phyloP scores from a whole-genome alignment of 2,888 invertebrate species.

The Platerodrilus igneus region DNA sequence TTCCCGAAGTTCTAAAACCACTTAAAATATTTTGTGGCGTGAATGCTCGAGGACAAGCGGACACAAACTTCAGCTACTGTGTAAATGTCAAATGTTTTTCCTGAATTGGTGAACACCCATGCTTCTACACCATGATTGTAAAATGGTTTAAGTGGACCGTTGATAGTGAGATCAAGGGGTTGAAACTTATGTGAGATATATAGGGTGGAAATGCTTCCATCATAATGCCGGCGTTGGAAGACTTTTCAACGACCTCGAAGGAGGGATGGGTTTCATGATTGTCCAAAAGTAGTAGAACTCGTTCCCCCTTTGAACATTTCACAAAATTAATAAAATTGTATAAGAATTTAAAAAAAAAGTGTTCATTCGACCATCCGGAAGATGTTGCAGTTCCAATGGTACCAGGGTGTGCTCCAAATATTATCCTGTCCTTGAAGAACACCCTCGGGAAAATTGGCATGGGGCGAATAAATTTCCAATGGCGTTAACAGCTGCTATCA shows the following conservation, averaged over 20 bases:
- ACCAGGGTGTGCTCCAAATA: constrained; percentile 4
- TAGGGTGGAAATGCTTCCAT: constrained; percentile 6
- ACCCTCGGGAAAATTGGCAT: constrained; percentile 8
- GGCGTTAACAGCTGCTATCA: constrained; percentile 37
- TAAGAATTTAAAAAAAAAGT: constrained; percentile 7
- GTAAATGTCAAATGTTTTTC: constrained; percentile 7
- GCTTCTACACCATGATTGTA: constrained; percentile 9
- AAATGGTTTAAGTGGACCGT: constrained; percentile 7
- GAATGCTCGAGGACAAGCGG: constrained; percentile 1
- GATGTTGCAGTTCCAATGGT: constrained; percentile 4
- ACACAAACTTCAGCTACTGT: constrained; percentile 2
- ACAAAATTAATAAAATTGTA: constrained; percentile 3
- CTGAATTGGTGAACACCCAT: constrained; percentile 6
- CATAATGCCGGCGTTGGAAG: constrained; percentile 3
- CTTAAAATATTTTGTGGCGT: constrained; percentile 1
- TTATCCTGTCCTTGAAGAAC: constrained; percentile 5
- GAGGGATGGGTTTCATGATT: constrained; percentile 8
- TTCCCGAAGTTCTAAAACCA: background rate
- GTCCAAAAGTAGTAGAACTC: constrained; percentile 1
- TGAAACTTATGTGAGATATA: constrained; percentile 3
- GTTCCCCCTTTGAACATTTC: constrained; percentile 1
- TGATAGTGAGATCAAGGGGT: background rate
- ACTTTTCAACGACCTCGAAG: too few species aligned
- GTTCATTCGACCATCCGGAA: constrained; percentile 4
- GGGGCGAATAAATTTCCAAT: constrained; percentile 33